Evolutionary conservation across 2,888 invertebrate species (phyloP).

Genomic region (Agonopterix alstromeriana): DNA sequence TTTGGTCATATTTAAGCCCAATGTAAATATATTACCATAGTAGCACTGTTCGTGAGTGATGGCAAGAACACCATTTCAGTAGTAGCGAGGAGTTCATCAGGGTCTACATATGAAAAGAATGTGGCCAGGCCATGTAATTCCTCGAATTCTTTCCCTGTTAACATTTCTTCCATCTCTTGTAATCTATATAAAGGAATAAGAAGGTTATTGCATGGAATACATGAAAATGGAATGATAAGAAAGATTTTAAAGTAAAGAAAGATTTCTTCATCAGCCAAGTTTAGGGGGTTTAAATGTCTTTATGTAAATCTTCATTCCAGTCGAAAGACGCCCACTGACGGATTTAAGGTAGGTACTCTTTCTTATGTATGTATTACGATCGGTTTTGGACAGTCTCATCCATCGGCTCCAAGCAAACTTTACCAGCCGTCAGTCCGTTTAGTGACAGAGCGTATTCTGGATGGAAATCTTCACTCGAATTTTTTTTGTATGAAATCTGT

Average conservation of each 20-base stretch:
- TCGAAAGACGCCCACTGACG: too few relatives aligned
- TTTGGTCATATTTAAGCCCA: too few relatives aligned
- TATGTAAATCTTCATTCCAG: too few relatives aligned
- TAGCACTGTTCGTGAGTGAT: constrained; percentile 22
- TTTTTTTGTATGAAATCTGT: too few relatives aligned
- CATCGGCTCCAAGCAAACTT: neutral
- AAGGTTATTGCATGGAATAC: too few relatives aligned
- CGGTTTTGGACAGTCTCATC: neutral
- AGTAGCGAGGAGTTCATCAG: constrained; percentile 43
- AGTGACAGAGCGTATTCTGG: neutral
- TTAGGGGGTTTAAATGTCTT: too few relatives aligned
- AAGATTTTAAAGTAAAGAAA: too few relatives aligned
- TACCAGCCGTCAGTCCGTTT: neutral
- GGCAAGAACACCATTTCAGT: constrained; percentile 34
- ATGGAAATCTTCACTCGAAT: too few relatives aligned
- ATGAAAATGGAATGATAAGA: too few relatives aligned
- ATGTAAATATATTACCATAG: constrained; percentile 14
- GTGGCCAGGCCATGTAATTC: constrained; percentile 27
- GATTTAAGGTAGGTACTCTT: too few relatives aligned
- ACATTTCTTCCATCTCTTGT: constrained; percentile 13
- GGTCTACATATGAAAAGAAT: constrained; percentile 32
- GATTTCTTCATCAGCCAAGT: too few relatives aligned
- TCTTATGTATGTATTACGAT: too few relatives aligned
- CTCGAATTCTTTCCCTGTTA: constrained; percentile 12
- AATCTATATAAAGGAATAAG: constrained; percentile 13